A percentile compares a stretch with the other conserved stretches of the same genome.
Evolutionary conservation across 2,888 invertebrate genomes (phyloP).

Genomic region (Drosophila hamatofila): DNA sequence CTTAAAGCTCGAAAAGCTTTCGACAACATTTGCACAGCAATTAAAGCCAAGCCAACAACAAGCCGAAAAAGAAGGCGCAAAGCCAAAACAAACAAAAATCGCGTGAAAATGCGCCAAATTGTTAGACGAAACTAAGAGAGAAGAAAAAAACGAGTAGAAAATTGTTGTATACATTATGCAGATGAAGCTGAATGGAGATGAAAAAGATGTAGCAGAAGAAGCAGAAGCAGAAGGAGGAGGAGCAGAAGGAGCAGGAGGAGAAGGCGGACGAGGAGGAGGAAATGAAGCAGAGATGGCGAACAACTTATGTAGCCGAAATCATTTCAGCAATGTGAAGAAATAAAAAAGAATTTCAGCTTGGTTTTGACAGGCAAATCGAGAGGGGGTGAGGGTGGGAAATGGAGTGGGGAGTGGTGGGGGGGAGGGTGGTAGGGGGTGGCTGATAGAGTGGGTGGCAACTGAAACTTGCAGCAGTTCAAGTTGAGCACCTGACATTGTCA

Average conservation of each 20-base stretch:
- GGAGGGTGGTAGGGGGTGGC: not conserved
- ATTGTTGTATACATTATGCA: constrained; percentile 75
- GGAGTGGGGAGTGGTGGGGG: not conserved
- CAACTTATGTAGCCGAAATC: constrained; percentile 70
- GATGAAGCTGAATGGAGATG: constrained; percentile 14
- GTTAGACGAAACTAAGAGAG: constrained; percentile 59
- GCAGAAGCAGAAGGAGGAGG: too few species aligned
- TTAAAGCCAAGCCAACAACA: constrained; percentile 52
- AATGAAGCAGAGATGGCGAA: constrained; percentile 9
- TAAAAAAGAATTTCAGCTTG: constrained; percentile 50
- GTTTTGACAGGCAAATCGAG: constrained; percentile 4
- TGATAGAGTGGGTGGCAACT: not conserved
- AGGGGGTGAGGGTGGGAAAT: not conserved
- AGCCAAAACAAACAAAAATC: constrained; percentile 69
- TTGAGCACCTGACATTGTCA: constrained; percentile 72
- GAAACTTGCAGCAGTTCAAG: constrained; percentile 5
- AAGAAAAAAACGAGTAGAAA: constrained; percentile 13
- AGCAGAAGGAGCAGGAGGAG: not conserved
- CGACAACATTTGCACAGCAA: constrained; percentile 70
- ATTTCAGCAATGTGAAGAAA: constrained; percentile 70
- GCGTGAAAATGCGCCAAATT: constrained; percentile 80
- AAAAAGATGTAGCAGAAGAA: not conserved
- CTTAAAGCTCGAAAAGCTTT: constrained; percentile 23
- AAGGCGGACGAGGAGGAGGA: not conserved
- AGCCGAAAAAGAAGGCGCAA: not conserved